Evolutionary conservation across 2,113 vertebrate species (phyloP).

Genomic region (Drymodes brunneopygia): DNA sequence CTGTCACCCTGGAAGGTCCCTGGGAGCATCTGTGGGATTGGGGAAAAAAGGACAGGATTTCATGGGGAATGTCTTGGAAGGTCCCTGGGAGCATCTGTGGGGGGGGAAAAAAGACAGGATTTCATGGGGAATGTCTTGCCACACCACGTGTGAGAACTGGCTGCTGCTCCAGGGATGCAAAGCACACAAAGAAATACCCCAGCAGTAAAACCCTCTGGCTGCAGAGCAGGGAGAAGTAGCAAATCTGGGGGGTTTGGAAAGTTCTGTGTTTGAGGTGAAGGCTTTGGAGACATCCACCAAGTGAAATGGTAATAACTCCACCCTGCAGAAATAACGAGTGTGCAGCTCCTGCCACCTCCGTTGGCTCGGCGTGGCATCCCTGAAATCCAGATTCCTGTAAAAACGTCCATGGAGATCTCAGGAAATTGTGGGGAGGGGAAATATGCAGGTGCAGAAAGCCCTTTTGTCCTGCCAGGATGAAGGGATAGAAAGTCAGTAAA

Average conservation of each 20-base stretch:
- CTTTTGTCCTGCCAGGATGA: background rate
- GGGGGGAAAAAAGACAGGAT: background rate
- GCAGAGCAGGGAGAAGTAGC: background rate
- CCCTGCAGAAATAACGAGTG: background rate
- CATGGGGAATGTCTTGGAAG: conserved; percentile 21
- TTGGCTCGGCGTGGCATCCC: background rate
- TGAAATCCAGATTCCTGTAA: background rate
- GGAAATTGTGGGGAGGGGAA: conserved; percentile 44
- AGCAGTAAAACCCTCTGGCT: background rate
- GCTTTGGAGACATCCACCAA: background rate
- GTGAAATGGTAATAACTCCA: background rate
- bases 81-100: conserved; percentile 15
- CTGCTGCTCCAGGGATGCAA: background rate
- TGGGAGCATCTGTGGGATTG: background rate
- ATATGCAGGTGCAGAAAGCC: conserved; percentile 40
- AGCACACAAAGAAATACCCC: background rate
- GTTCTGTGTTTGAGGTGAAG: background rate
- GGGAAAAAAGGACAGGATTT: background rate
- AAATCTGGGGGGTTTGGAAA: background rate
- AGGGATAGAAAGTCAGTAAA: background rate
- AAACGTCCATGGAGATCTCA: background rate
- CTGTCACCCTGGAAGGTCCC: conserved; percentile 47
- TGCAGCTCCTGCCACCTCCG: background rate
- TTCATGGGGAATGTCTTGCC: conserved; percentile 26
- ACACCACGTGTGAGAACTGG: background rate